phyloP scores from a whole-genome alignment of 2,888 invertebrate genomes.

The Limnephilus rhombicus region DNA sequence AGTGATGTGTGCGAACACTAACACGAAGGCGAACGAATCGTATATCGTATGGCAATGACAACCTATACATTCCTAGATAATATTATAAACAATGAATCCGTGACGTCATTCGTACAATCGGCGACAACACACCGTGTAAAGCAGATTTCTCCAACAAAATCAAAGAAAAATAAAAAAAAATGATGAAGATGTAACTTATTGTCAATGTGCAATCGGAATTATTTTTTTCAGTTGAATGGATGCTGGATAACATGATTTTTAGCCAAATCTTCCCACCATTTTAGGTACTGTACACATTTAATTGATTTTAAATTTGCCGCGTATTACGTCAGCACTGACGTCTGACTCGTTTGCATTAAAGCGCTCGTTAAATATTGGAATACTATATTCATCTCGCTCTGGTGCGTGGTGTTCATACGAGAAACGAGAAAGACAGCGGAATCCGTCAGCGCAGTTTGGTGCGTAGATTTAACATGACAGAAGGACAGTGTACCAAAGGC shows the following conservation, averaged over 20 bases:
- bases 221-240: background rate
- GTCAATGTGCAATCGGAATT: background rate
- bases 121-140: constrained; percentile 43
- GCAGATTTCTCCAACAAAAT: background rate
- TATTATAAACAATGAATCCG: constrained; percentile 42
- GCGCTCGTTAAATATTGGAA: constrained; percentile 50
- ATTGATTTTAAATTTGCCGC: constrained; percentile 76
- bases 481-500: constrained; percentile 57
- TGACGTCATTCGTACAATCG: constrained; percentile 61
- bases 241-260: background rate
- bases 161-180: background rate
- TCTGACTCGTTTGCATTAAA: constrained; percentile 70
- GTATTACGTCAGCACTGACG: constrained; percentile 74
- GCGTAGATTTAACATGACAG: constrained; percentile 49
- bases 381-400: constrained; percentile 51
- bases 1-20: background rate
- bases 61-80: background rate
- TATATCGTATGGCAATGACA: constrained; percentile 17
- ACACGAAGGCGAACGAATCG: background rate
- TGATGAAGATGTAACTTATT: background rate
- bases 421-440: background rate
- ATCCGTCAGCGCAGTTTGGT: background rate
- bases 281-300: constrained; percentile 60
- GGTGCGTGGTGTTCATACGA: background rate
- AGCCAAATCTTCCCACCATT: constrained; percentile 27